These are phyloP conservation scores for Temnothorax unifasciatus DNA, from an alignment of 2,888 invertebrate genomes.

Conservation along the genomic window DNA sequence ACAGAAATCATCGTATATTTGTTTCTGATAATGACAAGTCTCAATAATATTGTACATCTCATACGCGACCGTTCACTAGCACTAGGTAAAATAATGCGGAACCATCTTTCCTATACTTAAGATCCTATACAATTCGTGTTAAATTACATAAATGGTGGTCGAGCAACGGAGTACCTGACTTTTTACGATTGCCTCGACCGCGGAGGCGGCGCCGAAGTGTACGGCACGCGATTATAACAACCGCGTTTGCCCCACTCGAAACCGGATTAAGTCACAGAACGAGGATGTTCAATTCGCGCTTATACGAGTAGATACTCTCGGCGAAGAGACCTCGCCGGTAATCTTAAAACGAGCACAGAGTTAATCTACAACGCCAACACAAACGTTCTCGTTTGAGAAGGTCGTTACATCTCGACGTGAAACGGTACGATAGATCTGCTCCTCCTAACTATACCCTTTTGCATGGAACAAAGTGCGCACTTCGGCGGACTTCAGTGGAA, in stretches of 20 bases:
- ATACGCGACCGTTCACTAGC: slow-evolving; percentile 9
- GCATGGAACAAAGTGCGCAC: neutral
- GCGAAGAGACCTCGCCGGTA: neutral
- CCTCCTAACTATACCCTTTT: neutral
- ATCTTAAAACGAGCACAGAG: neutral
- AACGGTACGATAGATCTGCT: neutral
- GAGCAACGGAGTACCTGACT: neutral
- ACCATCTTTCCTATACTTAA: neutral
- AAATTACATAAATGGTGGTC: slow-evolving; percentile 35
- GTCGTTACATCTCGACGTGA: neutral
- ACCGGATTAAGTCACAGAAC: neutral
- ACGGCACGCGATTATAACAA: neutral
- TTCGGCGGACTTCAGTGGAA: neutral
- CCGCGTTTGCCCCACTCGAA: neutral
- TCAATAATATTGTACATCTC: slow-evolving; percentile 36
- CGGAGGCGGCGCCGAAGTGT: neutral
- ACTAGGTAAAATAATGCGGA: slow-evolving; percentile 22
- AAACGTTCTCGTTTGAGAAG: neutral
- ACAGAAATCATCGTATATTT: slow-evolving; percentile 52
- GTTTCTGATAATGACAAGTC: slow-evolving; percentile 39
- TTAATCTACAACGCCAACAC: neutral
- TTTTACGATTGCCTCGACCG: neutral
- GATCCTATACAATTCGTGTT: slow-evolving; percentile 25
- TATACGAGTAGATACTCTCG: neutral
- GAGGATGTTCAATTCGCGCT: neutral